Percentiles rank a stretch among this genome's conserved stretches.
Evolutionary conservation across 2,113 vertebrate species (phyloP).

Genomic region (Clupea harengus): DNA sequence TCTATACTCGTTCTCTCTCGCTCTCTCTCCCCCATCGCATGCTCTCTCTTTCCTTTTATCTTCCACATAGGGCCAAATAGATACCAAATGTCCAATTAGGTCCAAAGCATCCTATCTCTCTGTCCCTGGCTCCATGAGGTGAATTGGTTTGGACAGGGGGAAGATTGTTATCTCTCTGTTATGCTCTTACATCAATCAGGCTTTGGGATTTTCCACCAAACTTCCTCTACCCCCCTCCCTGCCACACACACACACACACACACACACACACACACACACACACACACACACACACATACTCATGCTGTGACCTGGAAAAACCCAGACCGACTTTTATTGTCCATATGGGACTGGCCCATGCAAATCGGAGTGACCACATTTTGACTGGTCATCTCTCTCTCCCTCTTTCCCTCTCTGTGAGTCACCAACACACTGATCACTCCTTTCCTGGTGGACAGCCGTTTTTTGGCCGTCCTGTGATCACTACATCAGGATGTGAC

Average conservation of each 20-base stretch:
- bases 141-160: constrained; percentile 1
- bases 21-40: background rate
- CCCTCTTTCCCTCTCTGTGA: background rate
- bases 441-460: background rate
- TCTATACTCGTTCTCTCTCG: background rate
- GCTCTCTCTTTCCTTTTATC: background rate
- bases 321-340: background rate
- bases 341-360: background rate
- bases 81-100: constrained; percentile 14
- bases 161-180: constrained; percentile 4
- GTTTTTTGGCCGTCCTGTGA: background rate
- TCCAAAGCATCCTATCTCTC: background rate
- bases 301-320: background rate
- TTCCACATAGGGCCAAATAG: background rate
- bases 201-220: constrained; percentile 6
- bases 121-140: background rate
- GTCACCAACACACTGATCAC: background rate
- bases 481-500: background rate
- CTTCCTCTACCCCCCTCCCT: background rate
- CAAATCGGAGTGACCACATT: constrained; percentile 7
- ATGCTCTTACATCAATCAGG: constrained; percentile 2
- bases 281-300: background rate
- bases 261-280: background rate
- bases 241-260: background rate
- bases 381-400: constrained; percentile 2